These are phyloP conservation scores for Troides oblongomaculatus DNA, from an alignment of 2,888 invertebrate species.

Conservation along the genomic window DNA sequence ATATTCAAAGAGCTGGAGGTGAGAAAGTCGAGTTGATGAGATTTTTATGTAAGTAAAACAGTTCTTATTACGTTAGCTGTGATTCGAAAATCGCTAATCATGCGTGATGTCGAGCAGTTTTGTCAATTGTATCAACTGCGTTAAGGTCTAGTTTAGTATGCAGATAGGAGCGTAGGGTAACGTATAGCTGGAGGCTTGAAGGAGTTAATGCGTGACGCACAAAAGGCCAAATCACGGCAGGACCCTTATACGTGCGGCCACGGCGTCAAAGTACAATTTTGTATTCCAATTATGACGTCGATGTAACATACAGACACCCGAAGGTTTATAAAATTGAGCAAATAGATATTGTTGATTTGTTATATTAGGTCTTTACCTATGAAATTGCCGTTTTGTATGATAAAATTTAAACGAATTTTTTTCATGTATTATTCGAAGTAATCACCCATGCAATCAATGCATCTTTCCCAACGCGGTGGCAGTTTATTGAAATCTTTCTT, in stretches of 20 bases:
- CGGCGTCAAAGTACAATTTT: conserved; percentile 75
- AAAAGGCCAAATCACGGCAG: conserved; percentile 77
- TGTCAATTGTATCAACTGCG: conserved; percentile 33
- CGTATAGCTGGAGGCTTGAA: conserved; percentile 68
- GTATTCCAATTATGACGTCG: conserved; percentile 77
- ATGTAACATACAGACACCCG: conserved; percentile 36
- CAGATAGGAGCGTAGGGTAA: conserved; percentile 39
- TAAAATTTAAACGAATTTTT: no score
- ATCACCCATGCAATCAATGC: no score
- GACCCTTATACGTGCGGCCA: conserved; percentile 56
- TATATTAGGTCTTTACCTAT: no score
- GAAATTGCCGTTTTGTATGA: no score
- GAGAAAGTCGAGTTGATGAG: conserved; percentile 25
- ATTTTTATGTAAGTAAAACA: conserved; percentile 53
- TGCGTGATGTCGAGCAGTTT: conserved; percentile 33
- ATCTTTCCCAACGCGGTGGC: no score
- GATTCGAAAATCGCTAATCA: conserved; percentile 60
- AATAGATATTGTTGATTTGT: background rate
- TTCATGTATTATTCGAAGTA: no score
- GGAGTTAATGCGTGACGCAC: conserved; percentile 79
- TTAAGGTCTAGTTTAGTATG: conserved; percentile 49
- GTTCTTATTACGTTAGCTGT: conserved; percentile 62
- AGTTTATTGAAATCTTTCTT: no score
- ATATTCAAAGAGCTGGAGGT: conserved; percentile 38
- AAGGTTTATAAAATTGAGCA: conserved; percentile 1